A percentile compares a stretch with the other conserved stretches of the same genome.
Evolutionary conservation across 2,888 invertebrate genomes (phyloP).

Genomic region (Drosophila greeni): DNA sequence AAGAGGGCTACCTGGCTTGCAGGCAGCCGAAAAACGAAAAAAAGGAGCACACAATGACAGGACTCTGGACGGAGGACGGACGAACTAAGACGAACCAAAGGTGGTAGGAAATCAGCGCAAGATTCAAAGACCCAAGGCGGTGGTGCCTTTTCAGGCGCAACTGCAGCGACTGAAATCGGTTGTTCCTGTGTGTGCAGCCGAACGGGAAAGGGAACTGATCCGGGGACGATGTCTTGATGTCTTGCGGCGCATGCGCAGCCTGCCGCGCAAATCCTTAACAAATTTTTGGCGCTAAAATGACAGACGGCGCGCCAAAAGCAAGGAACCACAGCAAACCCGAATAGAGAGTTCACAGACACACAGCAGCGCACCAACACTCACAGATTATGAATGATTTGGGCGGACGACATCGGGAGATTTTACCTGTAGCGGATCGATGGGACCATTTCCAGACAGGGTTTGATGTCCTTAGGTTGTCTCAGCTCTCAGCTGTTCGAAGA

Average conservation of each 20-base stretch:
- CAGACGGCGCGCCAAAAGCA: conserved; percentile 58
- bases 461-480: conserved; percentile 34
- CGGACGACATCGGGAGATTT: conserved; percentile 16
- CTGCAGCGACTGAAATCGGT: conserved; percentile 65
- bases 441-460: conserved; percentile 29
- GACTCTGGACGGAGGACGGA: conserved; percentile 22
- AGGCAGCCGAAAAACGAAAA: conserved; percentile 49
- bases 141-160: conserved; percentile 43
- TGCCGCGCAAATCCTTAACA: conserved; percentile 53
- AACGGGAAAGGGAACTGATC: conserved; percentile 30
- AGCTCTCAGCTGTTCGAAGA: conserved; percentile 29
- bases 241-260: conserved; percentile 71
- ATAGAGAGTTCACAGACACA: conserved; percentile 6
- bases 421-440: conserved; percentile 36
- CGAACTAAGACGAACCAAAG: conserved; percentile 42
- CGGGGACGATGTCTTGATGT: conserved; percentile 50
- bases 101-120: conserved; percentile 67
- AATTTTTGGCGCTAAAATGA: conserved; percentile 65
- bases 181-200: conserved; percentile 60
- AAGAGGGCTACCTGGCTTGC: conserved; percentile 60
- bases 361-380: conserved; percentile 13
- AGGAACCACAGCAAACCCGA: conserved; percentile 28
- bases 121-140: conserved; percentile 18
- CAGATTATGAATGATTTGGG: conserved; percentile 36
- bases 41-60: conserved; percentile 50